phyloP scores from a whole-genome alignment of 2,113 vertebrate genomes.

The Empidonax alnorum region DNA sequence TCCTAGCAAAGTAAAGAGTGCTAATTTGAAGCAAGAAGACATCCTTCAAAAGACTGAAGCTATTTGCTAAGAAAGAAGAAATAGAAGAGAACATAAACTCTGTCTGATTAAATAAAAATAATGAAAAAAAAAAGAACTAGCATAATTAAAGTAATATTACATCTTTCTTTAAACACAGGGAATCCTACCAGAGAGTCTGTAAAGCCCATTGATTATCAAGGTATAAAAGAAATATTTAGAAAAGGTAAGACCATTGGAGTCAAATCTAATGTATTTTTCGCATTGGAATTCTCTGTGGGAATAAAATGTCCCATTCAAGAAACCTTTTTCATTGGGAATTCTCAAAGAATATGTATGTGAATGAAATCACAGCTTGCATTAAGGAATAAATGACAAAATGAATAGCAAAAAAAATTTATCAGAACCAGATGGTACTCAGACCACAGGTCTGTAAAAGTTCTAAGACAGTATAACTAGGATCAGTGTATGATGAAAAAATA shows the following conservation, averaged over 20 bases:
- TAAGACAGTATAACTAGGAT: not conserved
- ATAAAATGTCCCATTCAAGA: not conserved
- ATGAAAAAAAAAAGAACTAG: not conserved
- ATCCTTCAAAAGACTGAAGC: not conserved
- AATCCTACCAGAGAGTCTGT: not conserved
- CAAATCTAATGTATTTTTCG: not conserved
- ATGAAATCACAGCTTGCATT: not conserved
- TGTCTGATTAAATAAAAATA: not conserved
- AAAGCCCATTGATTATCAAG: not conserved
- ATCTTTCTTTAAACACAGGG: not conserved
- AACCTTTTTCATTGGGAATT: fast-evolving
- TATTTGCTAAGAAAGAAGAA: not conserved
- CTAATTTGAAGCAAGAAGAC: not conserved
- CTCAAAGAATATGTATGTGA: not conserved
- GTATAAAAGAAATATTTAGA: not conserved
- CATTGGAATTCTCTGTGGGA: not conserved
- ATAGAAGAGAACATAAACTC: not conserved
- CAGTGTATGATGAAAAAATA: not conserved
- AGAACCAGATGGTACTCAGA: not conserved
- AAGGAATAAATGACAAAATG: not conserved
- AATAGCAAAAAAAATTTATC: not conserved
- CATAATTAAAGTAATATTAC: not conserved
- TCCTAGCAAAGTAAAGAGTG: not conserved
- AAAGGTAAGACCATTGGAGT: not conserved
- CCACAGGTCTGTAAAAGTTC: not conserved